Conservation (phyloP, 92 coral and sea anemone genomes). For the Bergia sp. region DNA sequence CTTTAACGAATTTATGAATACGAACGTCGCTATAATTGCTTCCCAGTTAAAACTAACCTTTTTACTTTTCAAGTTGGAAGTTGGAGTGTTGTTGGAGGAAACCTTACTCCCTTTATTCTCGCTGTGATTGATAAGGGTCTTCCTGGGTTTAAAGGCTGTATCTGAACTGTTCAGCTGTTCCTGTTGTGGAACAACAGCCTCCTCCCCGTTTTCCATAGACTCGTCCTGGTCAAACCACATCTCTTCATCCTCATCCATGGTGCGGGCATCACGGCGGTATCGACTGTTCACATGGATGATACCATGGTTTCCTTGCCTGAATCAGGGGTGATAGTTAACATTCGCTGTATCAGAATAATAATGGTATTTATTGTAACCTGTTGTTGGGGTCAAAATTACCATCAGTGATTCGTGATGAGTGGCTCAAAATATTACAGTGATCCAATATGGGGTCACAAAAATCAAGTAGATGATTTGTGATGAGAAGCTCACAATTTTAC, state of each 20-base stretch:
- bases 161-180: conserved; percentile 59
- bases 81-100: conserved; percentile 35
- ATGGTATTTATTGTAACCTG: neutral
- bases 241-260: conserved; percentile 94
- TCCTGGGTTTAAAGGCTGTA: conserved; percentile 75
- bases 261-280: conserved; percentile 93
- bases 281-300: conserved; percentile 96
- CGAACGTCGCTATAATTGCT: neutral
- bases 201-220: conserved; percentile 80
- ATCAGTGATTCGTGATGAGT: too few species aligned
- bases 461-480: too few species aligned
- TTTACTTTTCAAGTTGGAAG: conserved; percentile 26
- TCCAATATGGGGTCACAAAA: too few species aligned
- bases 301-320: conserved; percentile 72
- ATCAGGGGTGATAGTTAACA: neutral
- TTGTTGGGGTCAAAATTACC: too few species aligned
- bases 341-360: neutral
- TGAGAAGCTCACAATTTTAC: too few species aligned
- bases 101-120: conserved; percentile 54
- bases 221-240: conserved; percentile 96
- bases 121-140: conserved; percentile 66
- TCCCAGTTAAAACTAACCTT: conserved; percentile 28
- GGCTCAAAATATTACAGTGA: too few species aligned
- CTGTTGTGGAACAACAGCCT: conserved; percentile 66
- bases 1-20: neutral